Percentiles rank a stretch among this genome's conserved stretches.
Conservation (phyloP, 30 jellyfish, hydroid and myxozoan species). For the Chrysaora quinquecirrha region DNA sequence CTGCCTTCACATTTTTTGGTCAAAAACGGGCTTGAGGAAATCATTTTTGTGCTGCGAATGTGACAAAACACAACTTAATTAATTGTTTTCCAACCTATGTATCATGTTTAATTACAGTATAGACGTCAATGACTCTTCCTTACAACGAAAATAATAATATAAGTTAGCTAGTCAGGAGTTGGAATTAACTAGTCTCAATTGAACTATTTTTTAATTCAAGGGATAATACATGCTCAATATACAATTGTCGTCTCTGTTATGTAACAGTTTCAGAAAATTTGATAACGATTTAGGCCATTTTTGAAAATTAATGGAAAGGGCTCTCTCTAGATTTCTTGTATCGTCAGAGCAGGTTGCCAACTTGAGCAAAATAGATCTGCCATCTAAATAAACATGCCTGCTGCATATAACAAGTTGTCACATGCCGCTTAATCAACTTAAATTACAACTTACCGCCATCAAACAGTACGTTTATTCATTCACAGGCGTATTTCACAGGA, state of each 20-base stretch:
- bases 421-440: background rate
- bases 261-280: background rate
- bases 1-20: background rate
- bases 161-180: constrained; percentile 16
- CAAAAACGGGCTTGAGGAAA: constrained; percentile 14
- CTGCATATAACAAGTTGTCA: background rate
- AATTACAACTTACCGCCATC: background rate
- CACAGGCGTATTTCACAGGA: background rate
- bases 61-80: constrained; percentile 3
- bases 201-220: constrained; percentile 29
- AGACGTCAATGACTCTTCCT: constrained; percentile 8
- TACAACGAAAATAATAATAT: background rate
- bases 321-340: background rate
- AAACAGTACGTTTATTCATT: background rate
- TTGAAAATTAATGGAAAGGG: background rate
- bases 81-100: constrained; percentile 13
- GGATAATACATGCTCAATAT: constrained; percentile 28
- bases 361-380: background rate
- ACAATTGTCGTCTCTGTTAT: background rate
- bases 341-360: background rate
- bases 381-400: background rate
- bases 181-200: constrained; percentile 27
- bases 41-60: constrained; percentile 9
- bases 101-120: constrained; percentile 24
- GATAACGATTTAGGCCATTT: background rate